These are phyloP conservation scores for Salpingus planirostris DNA, from an alignment of 2,888 invertebrate species.

Conservation along the genomic window DNA sequence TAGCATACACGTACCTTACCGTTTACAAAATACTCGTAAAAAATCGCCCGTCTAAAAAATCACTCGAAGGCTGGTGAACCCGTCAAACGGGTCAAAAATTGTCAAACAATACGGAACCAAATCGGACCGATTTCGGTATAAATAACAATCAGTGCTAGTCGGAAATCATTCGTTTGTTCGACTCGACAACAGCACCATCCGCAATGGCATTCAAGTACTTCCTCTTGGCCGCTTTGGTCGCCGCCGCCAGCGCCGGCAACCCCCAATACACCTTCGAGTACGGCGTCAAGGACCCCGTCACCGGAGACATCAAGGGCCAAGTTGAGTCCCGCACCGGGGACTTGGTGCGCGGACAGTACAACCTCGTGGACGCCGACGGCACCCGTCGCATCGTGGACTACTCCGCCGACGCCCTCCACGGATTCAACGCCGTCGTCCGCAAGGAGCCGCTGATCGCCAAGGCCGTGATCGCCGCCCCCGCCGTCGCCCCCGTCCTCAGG, in stretches of 20 bases:
- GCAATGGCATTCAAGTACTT: constrained; percentile 12
- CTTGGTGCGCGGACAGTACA: constrained; percentile 48
- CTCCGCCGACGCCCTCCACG: constrained; percentile 42
- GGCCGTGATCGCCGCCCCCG: constrained; percentile 36
- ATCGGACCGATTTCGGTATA: constrained; percentile 1
- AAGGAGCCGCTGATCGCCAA: constrained; percentile 41
- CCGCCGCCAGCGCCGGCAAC: constrained; percentile 16
- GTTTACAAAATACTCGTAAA: too few species aligned
- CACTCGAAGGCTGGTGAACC: too few species aligned
- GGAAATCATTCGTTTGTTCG: constrained; percentile 3
- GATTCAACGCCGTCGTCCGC: constrained; percentile 47
- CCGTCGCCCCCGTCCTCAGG: constrained; percentile 22
- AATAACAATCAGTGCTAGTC: constrained; percentile 1
- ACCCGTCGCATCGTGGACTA: constrained; percentile 54
- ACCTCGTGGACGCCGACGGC: constrained; percentile 50
- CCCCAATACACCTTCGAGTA: constrained; percentile 30
- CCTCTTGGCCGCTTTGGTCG: constrained; percentile 17
- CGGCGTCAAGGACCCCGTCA: constrained; percentile 45
- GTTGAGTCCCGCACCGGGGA: constrained; percentile 52
- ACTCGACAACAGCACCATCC: too few species aligned
- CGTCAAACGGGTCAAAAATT: constrained; percentile 5
- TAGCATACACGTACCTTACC: too few species aligned
- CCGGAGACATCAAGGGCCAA: constrained; percentile 48
- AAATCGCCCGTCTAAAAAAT: too few species aligned
- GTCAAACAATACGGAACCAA: constrained; percentile 5